Evolutionary conservation across 2,113 vertebrate species (phyloP), one percentile per base, ranked within the genome.

Genomic region (Percopsis transmontana): DNA sequence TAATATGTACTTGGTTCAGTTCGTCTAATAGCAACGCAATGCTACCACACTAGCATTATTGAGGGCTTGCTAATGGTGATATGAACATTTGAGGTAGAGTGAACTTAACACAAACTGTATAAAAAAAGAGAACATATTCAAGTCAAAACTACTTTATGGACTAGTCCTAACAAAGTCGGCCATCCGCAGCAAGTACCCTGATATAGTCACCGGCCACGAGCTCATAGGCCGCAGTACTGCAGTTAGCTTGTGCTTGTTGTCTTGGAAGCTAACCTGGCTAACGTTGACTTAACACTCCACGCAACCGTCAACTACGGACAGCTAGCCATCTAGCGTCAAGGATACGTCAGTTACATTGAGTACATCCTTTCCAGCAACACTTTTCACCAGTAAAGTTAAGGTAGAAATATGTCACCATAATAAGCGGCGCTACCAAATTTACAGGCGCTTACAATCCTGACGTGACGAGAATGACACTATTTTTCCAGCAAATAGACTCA

Each of bases 401-500:
- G n/a, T 0, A 20, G 1, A 48, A 16, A 19, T 27, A 1, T 0
- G 20, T 0, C 4, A 16, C 9, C 0, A 2, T 3, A 7, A 33
- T 1, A 0, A 42, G 5, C 39, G 56, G 41, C 3, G 4, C 2
- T n/a, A 5, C 18, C 56, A 51, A 59, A 65, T 52, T n/a, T 10
- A 57, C 1, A 1, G 42, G 52, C 21, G 15, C 4, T 33, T 76
- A 71, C 44, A 74, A 81, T 79, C 23, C 50, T 3, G 13, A 23
- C 66, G 45, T 11, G 15, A 39, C 47, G 58, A 62, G 66, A 59
- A 76, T 82, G 80, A 86, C 80, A 87, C 77, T 74, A 83, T 63
- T 53, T 80, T 64, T 68, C 59, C 87, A 87, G 86, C 41, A 87
- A 82, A 67, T 90, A 90, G 69, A 58, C 0, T 14, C 20, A 21